These are phyloP conservation scores for Alosa sapidissima DNA, from an alignment of 2,797 vertebrate species.

Conservation along the genomic window DNA sequence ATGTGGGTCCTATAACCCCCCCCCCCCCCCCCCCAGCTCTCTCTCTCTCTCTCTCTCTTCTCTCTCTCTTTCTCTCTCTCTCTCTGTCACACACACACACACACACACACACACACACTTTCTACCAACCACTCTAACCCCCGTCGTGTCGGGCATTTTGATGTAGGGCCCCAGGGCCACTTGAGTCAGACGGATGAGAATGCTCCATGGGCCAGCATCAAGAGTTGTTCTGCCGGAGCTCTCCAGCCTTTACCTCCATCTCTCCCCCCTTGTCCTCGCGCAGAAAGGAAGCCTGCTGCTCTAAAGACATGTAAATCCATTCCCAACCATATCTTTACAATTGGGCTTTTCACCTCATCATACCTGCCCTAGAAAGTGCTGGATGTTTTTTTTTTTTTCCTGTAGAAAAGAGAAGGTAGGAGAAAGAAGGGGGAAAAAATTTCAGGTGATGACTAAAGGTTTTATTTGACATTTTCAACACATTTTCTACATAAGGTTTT, in stretches of 20 bases:
- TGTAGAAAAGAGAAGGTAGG: not conserved
- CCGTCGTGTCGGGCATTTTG: not conserved
- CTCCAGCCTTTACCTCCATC: not conserved
- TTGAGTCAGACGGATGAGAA: conserved; percentile 9
- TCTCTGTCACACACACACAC: not conserved
- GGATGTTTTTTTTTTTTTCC: not conserved
- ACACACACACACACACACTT: not conserved
- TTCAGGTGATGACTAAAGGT: conserved; percentile 21
- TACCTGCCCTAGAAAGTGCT: not conserved
- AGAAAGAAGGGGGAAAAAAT: not conserved
- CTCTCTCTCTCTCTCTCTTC: not conserved
- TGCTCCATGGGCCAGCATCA: not conserved
- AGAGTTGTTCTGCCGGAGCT: not conserved
- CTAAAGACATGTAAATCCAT: conserved; percentile 20
- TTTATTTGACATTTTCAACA: conserved; percentile 17
- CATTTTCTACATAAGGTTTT: conserved; percentile 20
- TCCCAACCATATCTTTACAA: not conserved
- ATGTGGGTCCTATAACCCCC: not conserved
- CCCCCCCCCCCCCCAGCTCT: not conserved
- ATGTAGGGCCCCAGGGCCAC: not conserved
- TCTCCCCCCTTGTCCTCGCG: not conserved
- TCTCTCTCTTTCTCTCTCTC: not conserved
- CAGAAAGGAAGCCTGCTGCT: not conserved
- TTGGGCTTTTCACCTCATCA: not conserved
- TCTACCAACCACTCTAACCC: not conserved